Percentiles rank a stretch among this genome's conserved stretches.
Conservation (phyloP, 2,888 invertebrate species). For the Aromia moschata region DNA sequence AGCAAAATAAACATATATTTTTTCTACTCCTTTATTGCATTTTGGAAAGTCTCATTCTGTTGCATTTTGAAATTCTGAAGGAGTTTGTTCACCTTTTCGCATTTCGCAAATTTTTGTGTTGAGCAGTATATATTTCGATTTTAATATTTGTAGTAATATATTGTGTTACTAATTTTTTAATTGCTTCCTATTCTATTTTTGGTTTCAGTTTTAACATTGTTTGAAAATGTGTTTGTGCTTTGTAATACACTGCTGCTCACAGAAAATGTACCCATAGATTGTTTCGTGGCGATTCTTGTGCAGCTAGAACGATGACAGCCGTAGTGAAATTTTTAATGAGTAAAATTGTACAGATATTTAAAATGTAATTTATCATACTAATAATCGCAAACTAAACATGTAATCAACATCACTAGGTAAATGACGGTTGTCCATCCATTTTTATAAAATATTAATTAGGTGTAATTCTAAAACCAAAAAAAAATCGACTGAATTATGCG, state of each 20-base stretch:
- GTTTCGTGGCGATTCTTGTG: not conserved
- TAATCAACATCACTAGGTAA: conserved; percentile 44
- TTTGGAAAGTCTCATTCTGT: not conserved
- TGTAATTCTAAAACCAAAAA: conserved; percentile 28
- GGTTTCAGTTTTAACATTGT: too few species aligned
- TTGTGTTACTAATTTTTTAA: too few species aligned
- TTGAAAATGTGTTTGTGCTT: too few species aligned
- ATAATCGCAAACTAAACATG: conserved; percentile 26
- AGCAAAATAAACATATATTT: not conserved
- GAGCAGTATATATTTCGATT: not conserved
- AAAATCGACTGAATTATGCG: conserved; percentile 38
- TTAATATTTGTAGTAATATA: too few species aligned
- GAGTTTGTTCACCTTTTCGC: not conserved
- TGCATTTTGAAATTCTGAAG: not conserved
- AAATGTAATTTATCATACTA: conserved; percentile 13
- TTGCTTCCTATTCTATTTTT: too few species aligned
- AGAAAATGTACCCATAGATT: not conserved
- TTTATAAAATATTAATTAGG: conserved; percentile 38
- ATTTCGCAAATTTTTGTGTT: conserved; percentile 5
- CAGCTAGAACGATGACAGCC: not conserved
- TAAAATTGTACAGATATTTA: conserved; percentile 21
- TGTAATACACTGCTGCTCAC: not conserved
- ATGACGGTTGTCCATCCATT: conserved; percentile 52
- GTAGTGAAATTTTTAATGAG: conserved; percentile 13
- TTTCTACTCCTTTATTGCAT: too few species aligned